Evolutionary conservation across 2,888 invertebrate genomes (phyloP).

Genomic region (Phasia obesa): DNA sequence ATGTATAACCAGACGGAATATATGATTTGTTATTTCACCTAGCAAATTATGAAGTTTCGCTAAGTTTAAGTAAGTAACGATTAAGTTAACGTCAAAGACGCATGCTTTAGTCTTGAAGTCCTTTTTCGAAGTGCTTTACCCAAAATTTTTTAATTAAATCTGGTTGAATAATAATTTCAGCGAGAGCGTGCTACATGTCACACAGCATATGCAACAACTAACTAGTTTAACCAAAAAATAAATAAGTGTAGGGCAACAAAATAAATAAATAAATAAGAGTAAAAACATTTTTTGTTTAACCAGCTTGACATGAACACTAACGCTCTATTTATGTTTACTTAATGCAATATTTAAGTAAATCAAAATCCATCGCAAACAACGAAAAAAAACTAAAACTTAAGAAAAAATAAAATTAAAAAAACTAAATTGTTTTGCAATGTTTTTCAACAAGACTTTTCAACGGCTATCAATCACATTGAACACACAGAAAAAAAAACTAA

Average conservation of each 20-base stretch:
- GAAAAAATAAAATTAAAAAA: conserved; percentile 2
- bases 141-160: too few species aligned
- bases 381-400: neutral
- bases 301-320: conserved; percentile 66
- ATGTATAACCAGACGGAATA: too few species aligned
- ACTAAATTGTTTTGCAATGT: conserved; percentile 63
- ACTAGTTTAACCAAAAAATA: too few species aligned
- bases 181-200: too few species aligned
- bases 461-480: conserved; percentile 68
- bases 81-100: too few species aligned
- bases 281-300: conserved; percentile 32
- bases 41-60: too few species aligned
- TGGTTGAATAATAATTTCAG: too few species aligned
- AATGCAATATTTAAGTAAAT: conserved; percentile 70
- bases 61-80: too few species aligned
- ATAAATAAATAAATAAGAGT: conserved; percentile 7
- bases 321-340: conserved; percentile 70
- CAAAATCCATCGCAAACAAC: conserved; percentile 55
- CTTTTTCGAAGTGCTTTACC: too few species aligned
- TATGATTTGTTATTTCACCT: too few species aligned
- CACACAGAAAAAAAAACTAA: conserved; percentile 26
- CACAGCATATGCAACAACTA: too few species aligned
- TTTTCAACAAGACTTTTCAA: conserved; percentile 70
- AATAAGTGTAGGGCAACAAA: conserved; percentile 30
- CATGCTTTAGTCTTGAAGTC: too few species aligned